These are phyloP conservation scores for Tinea semifulvella DNA, from an alignment of 2,888 invertebrate genomes.

Conservation along the genomic window DNA sequence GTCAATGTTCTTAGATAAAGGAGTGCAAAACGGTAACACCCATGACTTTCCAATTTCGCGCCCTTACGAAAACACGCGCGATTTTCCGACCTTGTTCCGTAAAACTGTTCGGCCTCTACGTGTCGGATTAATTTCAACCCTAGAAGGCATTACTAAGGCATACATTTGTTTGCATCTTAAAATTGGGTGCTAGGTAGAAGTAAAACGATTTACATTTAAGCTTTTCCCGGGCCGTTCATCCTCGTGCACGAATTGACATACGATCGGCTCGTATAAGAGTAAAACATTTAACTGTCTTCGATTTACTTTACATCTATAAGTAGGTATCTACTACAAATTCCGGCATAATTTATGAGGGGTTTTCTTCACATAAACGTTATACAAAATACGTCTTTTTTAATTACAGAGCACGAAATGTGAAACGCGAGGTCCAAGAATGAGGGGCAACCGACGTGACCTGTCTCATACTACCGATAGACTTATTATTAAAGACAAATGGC, in stretches of 20 bases:
- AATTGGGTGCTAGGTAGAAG: neutral
- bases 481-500: no score
- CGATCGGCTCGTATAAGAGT: no score
- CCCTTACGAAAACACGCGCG: conserved; percentile 5
- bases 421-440: no score
- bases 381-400: no score
- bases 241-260: neutral
- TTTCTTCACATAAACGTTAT: no score
- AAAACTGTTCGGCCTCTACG: neutral
- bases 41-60: conserved; percentile 10
- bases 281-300: no score
- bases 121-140: conserved; percentile 1
- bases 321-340: no score
- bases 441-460: no score
- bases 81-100: conserved; percentile 8
- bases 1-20: neutral
- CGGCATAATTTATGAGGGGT: no score
- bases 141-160: neutral
- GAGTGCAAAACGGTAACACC: conserved; percentile 5
- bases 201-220: conserved; percentile 11
- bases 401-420: no score
- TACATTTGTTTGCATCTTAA: neutral
- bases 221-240: conserved; percentile 5
- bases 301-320: no score
- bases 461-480: no score